Base-by-base conservation (phyloP, 2,888 invertebrate species). In the Ashinkailepas kermadecensis region DNA sequence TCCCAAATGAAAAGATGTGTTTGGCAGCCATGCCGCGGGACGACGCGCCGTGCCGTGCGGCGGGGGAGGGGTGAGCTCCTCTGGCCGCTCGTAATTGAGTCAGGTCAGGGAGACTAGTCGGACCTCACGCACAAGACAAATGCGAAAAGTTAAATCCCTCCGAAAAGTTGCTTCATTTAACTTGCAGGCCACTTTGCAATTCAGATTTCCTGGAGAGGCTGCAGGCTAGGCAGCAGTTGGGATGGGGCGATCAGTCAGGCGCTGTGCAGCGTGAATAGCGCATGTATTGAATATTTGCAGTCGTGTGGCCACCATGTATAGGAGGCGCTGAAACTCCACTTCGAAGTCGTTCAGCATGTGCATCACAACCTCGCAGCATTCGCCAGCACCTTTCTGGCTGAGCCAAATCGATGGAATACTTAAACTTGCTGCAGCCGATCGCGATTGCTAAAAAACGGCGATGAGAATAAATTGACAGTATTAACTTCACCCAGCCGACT, bases 131-230 rank as follows among this genome's bases (percentile, higher is more conserved):
- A 54, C 56, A 74, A 74, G 74, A 74, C 74, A 74, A 74, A 74
- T 74, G 74, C 39, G 74, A 74, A 56, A 74, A 74, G 74, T 74
- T 74, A 54, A 54, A 74, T 74, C 56, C 70, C 74, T 39, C n/a
- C 21, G 74, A 74, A 74, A 74, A 74, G 74, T 74, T 74, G 21
- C 18, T 56, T 74, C 74, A 74, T 74, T 56, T 74, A 74, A 74
- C 74, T 74, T 74, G 74, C 74, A 74, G 74, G 56, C 39, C 74
- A 56, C 74, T 74, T 74, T 74, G 74, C 74, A 74, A 74, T 54
- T 54, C 74, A 74, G 56, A 74, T 74, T 74, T 21, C 13, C 56
- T 15, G 3, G 13, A 21, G 21, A 15, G 56, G 56, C 54, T 15
- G 54, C 59, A 15, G 12, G 39, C 39, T 39, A 39, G 39, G 39